Evolutionary conservation across 2,888 invertebrate genomes (phyloP).

Genomic region (Ornithoptera alexandrae): DNA sequence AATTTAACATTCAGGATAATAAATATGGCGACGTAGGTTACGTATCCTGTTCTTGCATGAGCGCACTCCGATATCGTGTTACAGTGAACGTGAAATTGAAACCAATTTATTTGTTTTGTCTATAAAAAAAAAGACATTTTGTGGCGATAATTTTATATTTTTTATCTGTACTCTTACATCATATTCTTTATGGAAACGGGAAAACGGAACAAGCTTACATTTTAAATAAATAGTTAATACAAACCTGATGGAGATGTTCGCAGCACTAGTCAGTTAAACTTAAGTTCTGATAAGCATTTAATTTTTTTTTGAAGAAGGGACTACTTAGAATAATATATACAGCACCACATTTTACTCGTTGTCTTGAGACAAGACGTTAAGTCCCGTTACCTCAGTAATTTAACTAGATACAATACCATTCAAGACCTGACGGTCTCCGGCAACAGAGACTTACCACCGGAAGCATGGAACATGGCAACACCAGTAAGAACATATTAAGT

Average conservation of each 20-base stretch:
- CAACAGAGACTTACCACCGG: too few species aligned
- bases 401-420: too few species aligned
- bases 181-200: neutral
- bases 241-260: neutral
- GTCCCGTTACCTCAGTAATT: too few species aligned
- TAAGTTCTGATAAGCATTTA: too few species aligned
- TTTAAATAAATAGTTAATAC: neutral
- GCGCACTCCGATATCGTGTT: conserved; percentile 9
- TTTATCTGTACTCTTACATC: neutral
- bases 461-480: too few species aligned
- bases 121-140: neutral
- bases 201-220: neutral
- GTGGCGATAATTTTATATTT: neutral
- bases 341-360: too few species aligned
- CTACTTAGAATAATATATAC: too few species aligned
- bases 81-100: conserved; percentile 6
- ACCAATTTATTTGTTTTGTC: neutral
- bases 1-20: conserved; percentile 5
- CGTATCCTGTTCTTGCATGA: conserved; percentile 15
- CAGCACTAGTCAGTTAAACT: neutral
- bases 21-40: conserved; percentile 7
- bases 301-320: too few species aligned
- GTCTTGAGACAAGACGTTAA: too few species aligned
- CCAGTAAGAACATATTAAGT: too few species aligned
- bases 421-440: too few species aligned